Conservation (phyloP, 2,888 invertebrate genomes). For the Baronia brevicornis region DNA sequence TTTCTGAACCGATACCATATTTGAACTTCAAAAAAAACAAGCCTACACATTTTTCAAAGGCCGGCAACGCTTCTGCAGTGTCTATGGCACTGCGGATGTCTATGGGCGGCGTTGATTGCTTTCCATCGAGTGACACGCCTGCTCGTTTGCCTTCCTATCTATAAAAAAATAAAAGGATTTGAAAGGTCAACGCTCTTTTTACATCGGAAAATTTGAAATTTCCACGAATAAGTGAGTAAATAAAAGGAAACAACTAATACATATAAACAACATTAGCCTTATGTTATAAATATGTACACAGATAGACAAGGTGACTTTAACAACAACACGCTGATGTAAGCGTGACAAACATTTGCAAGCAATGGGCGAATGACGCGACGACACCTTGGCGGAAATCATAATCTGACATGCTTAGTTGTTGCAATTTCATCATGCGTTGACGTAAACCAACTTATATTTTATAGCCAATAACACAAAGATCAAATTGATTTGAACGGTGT, state of each 20-base stretch:
- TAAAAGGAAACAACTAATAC: slow-evolving; percentile 1
- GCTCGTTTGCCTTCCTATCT: too few species aligned
- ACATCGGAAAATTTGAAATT: too few species aligned
- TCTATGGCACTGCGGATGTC: too few species aligned
- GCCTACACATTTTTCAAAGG: too few species aligned
- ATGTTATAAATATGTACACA: slow-evolving; percentile 10
- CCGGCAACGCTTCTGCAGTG: too few species aligned
- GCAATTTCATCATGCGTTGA: slow-evolving; percentile 7
- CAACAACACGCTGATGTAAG: slow-evolving; percentile 37
- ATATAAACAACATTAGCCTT: slow-evolving; percentile 8
- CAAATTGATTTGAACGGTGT: slow-evolving; percentile 1
- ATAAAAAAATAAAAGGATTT: too few species aligned
- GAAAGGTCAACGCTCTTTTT: too few species aligned
- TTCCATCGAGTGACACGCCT: too few species aligned
- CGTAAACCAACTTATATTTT: slow-evolving; percentile 1
- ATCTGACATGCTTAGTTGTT: slow-evolving; percentile 4
- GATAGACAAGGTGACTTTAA: slow-evolving; percentile 15
- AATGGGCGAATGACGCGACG: slow-evolving; percentile 15
- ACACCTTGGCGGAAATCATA: slow-evolving; percentile 9
- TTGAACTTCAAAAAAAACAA: too few species aligned
- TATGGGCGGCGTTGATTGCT: too few species aligned
- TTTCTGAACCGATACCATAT: too few species aligned
- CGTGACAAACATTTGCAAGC: slow-evolving; percentile 41
- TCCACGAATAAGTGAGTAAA: neutral
- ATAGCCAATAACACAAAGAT: neutral